Base-by-base conservation (phyloP, 1,140 invertebrate genomes). In the Pomacea maculata region DNA sequence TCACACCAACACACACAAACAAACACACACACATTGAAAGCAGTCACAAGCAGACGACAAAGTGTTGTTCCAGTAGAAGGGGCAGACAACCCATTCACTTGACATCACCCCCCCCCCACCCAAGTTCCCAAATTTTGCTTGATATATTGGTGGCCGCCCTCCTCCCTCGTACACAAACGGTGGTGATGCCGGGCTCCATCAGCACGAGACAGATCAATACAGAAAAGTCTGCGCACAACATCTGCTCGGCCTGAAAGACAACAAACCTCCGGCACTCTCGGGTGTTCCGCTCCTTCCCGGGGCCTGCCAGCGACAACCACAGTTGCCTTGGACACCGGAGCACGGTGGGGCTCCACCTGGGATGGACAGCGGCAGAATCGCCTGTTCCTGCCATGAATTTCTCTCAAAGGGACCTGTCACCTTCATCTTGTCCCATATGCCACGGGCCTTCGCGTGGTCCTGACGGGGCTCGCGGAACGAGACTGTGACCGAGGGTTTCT, bases 361-460 rank as follows among this genome's bases (percentile, higher is more conserved):
- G 29, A 14, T n/a, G 29, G 67, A 70, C 67, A 70, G 67, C 29
- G n/a, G 14, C 67, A n/a, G 6, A 25, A 34, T 70, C 14, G 29
- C 67, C 67, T 70, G 67, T 25, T 34, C 21, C 67, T 34, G 67
- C 67, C 67, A 70, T 70, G 67, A 70, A 70, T 70, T 70, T 70
- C 29, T 21, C 67, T 34, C n/a, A n/a, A 25, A 25, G n/a, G 29
- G 21, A n/a, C 67, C 67, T 70, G 67, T 25, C 67, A 70, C n/a
- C 29, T n/a, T 34, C 67, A 70, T 34, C 67, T 21, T 17, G 67
- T 34, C n/a, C 67, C 67, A 70, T 70, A 70, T 70, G 67, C 67
- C 67, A 70, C n/a, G 11, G 67, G 67, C 29, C 21, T 25, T 21
- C 67, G 67, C 1, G n/a, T n/a, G 67, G 14, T 21, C 67, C 67